Evolutionary conservation across 2,888 invertebrate species (phyloP).

Genomic region (Oscheius myriophilus): DNA sequence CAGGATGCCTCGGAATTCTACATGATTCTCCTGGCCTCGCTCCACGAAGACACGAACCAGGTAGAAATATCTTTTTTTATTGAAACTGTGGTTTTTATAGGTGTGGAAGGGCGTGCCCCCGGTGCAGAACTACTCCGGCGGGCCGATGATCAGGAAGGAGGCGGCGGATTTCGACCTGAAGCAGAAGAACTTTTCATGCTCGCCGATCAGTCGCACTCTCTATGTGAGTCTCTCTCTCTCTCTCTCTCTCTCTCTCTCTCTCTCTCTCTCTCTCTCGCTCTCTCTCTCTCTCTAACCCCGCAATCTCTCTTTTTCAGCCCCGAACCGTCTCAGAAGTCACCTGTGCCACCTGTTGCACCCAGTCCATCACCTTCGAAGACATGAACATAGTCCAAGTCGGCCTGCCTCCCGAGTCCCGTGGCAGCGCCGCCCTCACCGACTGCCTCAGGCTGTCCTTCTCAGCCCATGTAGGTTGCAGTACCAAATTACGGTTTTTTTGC

Average conservation of each 20-base stretch:
- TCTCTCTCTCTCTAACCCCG: too few relatives aligned
- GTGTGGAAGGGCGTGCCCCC: slow-evolving; percentile 45
- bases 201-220: slow-evolving; percentile 61
- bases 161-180: slow-evolving; percentile 50
- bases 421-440: slow-evolving; percentile 33
- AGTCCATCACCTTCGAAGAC: slow-evolving; percentile 64
- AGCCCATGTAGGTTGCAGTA: slow-evolving; percentile 38
- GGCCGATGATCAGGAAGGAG: slow-evolving; percentile 43
- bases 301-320: slow-evolving; percentile 41
- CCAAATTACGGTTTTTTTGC: too few relatives aligned
- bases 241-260: too few relatives aligned
- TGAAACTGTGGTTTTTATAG: too few relatives aligned
- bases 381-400: slow-evolving; percentile 41
- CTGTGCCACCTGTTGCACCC: slow-evolving; percentile 52
- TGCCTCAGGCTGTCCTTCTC: slow-evolving; percentile 50
- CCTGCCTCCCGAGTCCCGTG: slow-evolving; percentile 17
- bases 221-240: slow-evolving; percentile 49
- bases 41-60: slow-evolving; percentile 71
- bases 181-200: slow-evolving; percentile 50
- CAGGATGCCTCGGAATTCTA: slow-evolving; percentile 76
- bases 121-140: slow-evolving; percentile 65
- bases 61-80: too few relatives aligned
- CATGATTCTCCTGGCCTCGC: slow-evolving; percentile 73
- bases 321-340: slow-evolving; percentile 57
- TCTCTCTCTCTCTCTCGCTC: too few relatives aligned